Evolutionary conservation across 1,140 invertebrate genomes (phyloP).

Genomic region (Belonocnema kinseyi): DNA sequence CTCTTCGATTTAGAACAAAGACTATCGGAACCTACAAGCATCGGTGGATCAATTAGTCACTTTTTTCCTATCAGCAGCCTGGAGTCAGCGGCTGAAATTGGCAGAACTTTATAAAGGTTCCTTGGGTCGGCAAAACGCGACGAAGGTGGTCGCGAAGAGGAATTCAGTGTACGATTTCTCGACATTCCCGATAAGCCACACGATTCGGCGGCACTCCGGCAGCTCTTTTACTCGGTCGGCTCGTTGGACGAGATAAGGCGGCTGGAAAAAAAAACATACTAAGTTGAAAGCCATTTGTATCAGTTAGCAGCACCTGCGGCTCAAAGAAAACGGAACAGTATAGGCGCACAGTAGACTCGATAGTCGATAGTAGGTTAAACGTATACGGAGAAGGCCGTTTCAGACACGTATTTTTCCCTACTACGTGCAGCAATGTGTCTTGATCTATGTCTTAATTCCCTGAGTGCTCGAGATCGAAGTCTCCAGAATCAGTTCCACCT

Average conservation of each 20-base stretch:
- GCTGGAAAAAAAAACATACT: slow-evolving; percentile 41
- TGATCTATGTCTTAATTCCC: slow-evolving; percentile 60
- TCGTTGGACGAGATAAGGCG: slow-evolving; percentile 50
- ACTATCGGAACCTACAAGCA: background rate
- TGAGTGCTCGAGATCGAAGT: slow-evolving; percentile 19
- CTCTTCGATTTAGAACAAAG: background rate
- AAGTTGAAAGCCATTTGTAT: slow-evolving; percentile 55
- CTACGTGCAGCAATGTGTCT: slow-evolving; percentile 29
- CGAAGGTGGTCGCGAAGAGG: slow-evolving; percentile 22
- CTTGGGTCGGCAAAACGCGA: background rate
- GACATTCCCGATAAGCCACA: slow-evolving; percentile 11
- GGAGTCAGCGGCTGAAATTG: background rate
- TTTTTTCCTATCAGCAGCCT: background rate
- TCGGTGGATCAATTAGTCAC: slow-evolving; percentile 9
- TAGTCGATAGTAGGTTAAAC: slow-evolving; percentile 57
- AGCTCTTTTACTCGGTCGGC: slow-evolving; percentile 44
- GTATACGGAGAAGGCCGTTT: slow-evolving; percentile 53
- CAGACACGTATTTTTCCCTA: slow-evolving; percentile 41
- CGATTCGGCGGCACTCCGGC: slow-evolving; percentile 41
- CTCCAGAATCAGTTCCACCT: no score
- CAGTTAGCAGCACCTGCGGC: slow-evolving; percentile 58
- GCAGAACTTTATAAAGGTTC: slow-evolving; percentile 17
- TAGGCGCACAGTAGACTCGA: slow-evolving; percentile 32
- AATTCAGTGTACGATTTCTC: slow-evolving; percentile 24
- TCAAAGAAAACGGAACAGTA: slow-evolving; percentile 33